Evolutionary conservation across 1,140 invertebrate genomes (phyloP).

Genomic region (Procambarus virginalis): DNA sequence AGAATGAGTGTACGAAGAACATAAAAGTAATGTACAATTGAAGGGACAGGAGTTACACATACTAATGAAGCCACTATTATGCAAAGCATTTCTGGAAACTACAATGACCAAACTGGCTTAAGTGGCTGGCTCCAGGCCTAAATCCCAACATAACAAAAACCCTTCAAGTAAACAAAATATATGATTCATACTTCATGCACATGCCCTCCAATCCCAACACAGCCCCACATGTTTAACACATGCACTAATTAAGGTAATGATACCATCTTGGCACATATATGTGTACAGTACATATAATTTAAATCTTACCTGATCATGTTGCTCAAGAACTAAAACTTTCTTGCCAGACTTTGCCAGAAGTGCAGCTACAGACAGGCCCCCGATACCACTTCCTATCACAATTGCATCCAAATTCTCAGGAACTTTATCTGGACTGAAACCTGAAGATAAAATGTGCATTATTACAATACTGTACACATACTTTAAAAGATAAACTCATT

Average conservation of each 20-base stretch:
- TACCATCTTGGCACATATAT: neutral
- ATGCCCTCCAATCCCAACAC: too few relatives aligned
- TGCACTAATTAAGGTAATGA: too few relatives aligned
- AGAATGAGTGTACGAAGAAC: too few relatives aligned
- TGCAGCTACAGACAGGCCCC: slow-evolving; percentile 73
- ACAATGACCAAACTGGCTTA: too few relatives aligned
- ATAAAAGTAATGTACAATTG: too few relatives aligned
- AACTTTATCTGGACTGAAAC: slow-evolving; percentile 57
- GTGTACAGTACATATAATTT: slow-evolving; percentile 19
- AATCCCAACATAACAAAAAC: too few relatives aligned
- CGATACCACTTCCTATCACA: slow-evolving; percentile 74
- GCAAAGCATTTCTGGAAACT: too few relatives aligned
- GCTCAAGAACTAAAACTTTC: slow-evolving; percentile 74
- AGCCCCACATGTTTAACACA: neutral
- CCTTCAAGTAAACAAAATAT: neutral
- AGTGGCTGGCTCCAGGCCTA: too few relatives aligned
- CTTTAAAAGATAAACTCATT: too few relatives aligned
- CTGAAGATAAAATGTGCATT: neutral
- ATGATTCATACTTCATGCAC: neutral
- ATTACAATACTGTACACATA: neutral
- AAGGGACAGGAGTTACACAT: too few relatives aligned
- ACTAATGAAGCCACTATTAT: too few relatives aligned
- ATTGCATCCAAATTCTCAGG: slow-evolving; percentile 73
- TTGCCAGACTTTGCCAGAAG: slow-evolving; percentile 73
- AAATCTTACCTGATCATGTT: slow-evolving; percentile 74